A percentile compares a stretch with the other conserved stretches of the same genome.
These are phyloP conservation scores for Ctena decussata DNA, from an alignment of 2,888 invertebrate species.

Conservation along the genomic window DNA sequence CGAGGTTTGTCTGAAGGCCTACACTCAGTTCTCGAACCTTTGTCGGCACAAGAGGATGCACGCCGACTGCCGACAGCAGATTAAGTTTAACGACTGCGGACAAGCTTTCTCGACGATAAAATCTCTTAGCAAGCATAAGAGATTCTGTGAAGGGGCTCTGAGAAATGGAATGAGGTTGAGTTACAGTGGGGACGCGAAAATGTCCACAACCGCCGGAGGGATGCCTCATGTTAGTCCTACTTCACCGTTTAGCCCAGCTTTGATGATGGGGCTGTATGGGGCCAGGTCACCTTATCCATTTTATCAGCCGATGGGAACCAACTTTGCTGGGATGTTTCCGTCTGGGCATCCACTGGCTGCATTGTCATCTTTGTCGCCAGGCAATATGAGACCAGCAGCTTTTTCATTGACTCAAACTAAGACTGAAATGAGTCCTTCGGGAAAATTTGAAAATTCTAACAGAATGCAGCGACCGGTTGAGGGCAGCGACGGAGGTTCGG, in stretches of 20 bases:
- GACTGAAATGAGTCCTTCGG: constrained; percentile 39
- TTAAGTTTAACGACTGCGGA: constrained; percentile 97
- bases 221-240: constrained; percentile 58
- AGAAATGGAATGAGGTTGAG: constrained; percentile 79
- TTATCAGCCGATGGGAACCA: constrained; percentile 75
- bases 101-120: constrained; percentile 97
- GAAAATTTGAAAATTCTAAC: constrained; percentile 38
- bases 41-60: constrained; percentile 99
- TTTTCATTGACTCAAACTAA: constrained; percentile 59
- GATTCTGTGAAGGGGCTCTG: constrained; percentile 95
- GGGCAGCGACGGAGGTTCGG: constrained; percentile 66
- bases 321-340: constrained; percentile 68
- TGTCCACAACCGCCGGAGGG: constrained; percentile 48
- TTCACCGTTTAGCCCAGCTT: constrained; percentile 68
- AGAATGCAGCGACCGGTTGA: constrained; percentile 34
- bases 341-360: constrained; percentile 64
- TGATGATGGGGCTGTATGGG: constrained; percentile 78
- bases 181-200: constrained; percentile 60
- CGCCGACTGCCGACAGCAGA: constrained; percentile 95
- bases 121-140: constrained; percentile 97
- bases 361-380: constrained; percentile 56
- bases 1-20: constrained; percentile 95
- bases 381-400: constrained; percentile 49
- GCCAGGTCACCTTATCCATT: constrained; percentile 79
- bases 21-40: constrained; percentile 99